Conservation (phyloP, 30 jellyfish, hydroid and myxozoan genomes). For the Calvadosia cruxmelitensis region DNA sequence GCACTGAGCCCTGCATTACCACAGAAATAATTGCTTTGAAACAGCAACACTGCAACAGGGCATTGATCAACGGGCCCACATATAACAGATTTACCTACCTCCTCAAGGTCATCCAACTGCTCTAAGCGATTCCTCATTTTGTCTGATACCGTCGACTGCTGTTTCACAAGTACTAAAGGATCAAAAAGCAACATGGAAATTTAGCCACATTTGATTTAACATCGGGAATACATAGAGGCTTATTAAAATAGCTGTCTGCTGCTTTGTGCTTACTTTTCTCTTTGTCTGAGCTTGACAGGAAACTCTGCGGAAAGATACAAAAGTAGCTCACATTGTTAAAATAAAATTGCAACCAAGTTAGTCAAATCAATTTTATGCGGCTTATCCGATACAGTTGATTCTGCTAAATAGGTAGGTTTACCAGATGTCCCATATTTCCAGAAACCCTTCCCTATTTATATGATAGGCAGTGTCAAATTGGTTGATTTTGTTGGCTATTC, state of each 20-base stretch:
- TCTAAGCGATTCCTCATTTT: constrained; percentile 74
- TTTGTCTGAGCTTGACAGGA: constrained; percentile 47
- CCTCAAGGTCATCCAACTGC: constrained; percentile 89
- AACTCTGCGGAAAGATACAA: constrained; percentile 37
- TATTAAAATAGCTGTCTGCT: not conserved
- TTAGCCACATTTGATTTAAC: no score
- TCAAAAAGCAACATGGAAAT: no score
- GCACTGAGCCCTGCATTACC: constrained; percentile 65
- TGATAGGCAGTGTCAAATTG: not conserved
- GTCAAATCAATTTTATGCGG: no score
- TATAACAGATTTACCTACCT: no score
- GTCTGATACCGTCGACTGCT: constrained; percentile 38
- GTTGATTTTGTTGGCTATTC: no score
- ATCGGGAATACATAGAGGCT: not conserved
- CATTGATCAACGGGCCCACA: no score
- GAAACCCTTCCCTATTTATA: not conserved
- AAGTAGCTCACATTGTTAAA: no score
- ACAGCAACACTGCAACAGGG: not conserved
- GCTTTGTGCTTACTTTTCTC: constrained; percentile 75
- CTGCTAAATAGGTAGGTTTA: no score
- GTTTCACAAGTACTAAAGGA: constrained; percentile 30
- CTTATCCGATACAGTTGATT: no score
- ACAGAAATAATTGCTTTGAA: not conserved
- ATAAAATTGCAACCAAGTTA: no score
- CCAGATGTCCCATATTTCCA: no score